A percentile compares a stretch with the other conserved stretches of the same genome.
Evolutionary conservation across 2,113 vertebrate species (phyloP).

Genomic region (Sylvietta virens): DNA sequence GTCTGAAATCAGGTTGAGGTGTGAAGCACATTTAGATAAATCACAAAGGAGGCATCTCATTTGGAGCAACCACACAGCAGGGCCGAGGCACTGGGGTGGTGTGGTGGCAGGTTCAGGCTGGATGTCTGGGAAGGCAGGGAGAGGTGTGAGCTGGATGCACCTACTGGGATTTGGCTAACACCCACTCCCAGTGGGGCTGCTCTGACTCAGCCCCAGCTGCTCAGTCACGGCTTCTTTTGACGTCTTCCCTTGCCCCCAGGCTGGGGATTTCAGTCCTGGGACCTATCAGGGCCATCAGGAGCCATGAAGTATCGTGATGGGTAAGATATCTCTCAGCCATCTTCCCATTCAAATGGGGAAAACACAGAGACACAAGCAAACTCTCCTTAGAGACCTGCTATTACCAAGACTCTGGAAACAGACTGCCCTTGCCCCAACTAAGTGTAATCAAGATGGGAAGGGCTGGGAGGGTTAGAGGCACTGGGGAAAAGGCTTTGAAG

Average conservation of each 20-base stretch:
- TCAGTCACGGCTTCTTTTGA: background rate
- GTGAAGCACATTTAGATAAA: background rate
- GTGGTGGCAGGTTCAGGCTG: background rate
- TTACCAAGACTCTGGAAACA: background rate
- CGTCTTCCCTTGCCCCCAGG: background rate
- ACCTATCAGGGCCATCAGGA: background rate
- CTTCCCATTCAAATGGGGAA: background rate
- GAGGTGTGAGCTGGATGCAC: background rate
- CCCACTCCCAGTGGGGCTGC: rapidly evolving
- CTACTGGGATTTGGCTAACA: background rate
- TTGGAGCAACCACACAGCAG: rapidly evolving
- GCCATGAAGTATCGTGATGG: rapidly evolving
- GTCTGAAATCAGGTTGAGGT: background rate
- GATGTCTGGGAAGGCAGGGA: background rate
- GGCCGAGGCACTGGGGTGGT: rapidly evolving
- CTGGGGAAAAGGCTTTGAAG: background rate
- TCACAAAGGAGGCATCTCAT: rapidly evolving
- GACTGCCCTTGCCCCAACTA: background rate
- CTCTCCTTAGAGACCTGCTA: background rate
- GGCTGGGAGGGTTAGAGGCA: background rate
- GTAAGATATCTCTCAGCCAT: background rate
- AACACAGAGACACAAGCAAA: background rate
- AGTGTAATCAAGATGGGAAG: background rate
- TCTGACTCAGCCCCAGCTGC: background rate
- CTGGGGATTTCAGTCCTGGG: background rate